Conservation (phyloP, 2,888 invertebrate genomes). For the Lasioglossum morio region DNA sequence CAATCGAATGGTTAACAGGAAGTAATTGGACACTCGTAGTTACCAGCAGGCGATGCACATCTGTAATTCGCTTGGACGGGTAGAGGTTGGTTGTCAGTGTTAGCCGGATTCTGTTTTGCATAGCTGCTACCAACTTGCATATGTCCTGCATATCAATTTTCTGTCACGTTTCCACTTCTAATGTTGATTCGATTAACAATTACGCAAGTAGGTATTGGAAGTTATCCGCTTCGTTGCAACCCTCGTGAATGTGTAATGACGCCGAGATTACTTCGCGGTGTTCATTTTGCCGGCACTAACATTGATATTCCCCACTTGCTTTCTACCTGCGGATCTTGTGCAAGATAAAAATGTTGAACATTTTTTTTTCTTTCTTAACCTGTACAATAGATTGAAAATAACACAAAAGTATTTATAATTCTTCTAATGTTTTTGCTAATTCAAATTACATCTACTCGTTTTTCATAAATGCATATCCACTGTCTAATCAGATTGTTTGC, state of each 20-base stretch:
- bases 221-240: slow-evolving; percentile 23
- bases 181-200: slow-evolving; percentile 68
- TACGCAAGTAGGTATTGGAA: slow-evolving; percentile 44
- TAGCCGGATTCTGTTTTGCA: slow-evolving; percentile 68
- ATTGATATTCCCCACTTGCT: slow-evolving; percentile 11
- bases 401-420: too few relatives aligned
- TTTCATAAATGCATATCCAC: too few relatives aligned
- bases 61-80: slow-evolving; percentile 67
- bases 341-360: too few relatives aligned
- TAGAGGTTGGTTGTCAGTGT: slow-evolving; percentile 65
- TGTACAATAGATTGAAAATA: too few relatives aligned
- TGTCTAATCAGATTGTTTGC: too few relatives aligned
- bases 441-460: too few relatives aligned
- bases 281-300: slow-evolving; percentile 28
- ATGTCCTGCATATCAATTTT: slow-evolving; percentile 67
- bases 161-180: slow-evolving; percentile 67
- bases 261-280: slow-evolving; percentile 12
- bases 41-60: slow-evolving; percentile 61
- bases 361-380: too few relatives aligned
- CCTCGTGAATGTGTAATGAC: slow-evolving; percentile 34
- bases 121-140: slow-evolving; percentile 52
- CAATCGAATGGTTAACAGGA: slow-evolving; percentile 72
- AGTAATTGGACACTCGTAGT: slow-evolving; percentile 73
- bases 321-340: neutral
- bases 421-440: too few relatives aligned